phyloP scores from a whole-genome alignment of 1,140 invertebrate species.

The Archivesica marissinica region DNA sequence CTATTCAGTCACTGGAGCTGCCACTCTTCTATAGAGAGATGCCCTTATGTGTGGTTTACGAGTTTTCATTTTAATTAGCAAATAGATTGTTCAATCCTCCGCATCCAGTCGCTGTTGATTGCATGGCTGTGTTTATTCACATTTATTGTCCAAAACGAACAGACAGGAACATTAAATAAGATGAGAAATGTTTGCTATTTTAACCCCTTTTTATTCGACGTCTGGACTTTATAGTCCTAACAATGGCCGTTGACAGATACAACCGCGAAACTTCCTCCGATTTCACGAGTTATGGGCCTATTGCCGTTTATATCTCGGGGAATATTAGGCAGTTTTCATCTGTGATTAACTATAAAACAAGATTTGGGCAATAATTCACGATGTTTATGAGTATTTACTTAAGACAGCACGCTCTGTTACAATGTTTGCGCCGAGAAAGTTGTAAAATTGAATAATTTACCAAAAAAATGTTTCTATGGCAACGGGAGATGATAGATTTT shows the following conservation, averaged over 20 bases:
- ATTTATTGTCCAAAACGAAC: conserved; percentile 59
- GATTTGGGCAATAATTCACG: conserved; percentile 58
- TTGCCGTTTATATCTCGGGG: conserved; percentile 52
- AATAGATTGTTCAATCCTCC: conserved; percentile 59
- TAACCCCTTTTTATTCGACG: conserved; percentile 60
- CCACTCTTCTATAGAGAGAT: not conserved
- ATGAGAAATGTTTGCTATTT: conserved; percentile 58
- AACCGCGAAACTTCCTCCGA: conserved; percentile 38
- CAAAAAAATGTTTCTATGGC: conserved; percentile 28
- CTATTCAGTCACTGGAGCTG: conserved; percentile 14
- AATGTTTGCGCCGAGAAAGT: conserved; percentile 49
- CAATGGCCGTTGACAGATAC: conserved; percentile 51
- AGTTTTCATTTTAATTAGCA: conserved; percentile 61
- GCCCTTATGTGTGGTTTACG: conserved; percentile 33
- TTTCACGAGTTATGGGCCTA: conserved; percentile 56
- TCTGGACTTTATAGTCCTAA: conserved; percentile 42
- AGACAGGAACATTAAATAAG: conserved; percentile 59
- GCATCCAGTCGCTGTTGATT: conserved; percentile 4
- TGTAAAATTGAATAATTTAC: conserved; percentile 49
- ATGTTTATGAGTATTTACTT: conserved; percentile 59
- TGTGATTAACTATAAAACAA: conserved; percentile 62
- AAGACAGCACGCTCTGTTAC: conserved; percentile 32
- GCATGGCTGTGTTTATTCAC: conserved; percentile 42
- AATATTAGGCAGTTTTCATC: conserved; percentile 56
- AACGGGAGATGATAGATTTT: conserved; percentile 7